These are phyloP conservation scores for Gnathonemus longibarbis DNA, from an alignment of 2,113 vertebrate genomes.

Conservation along the genomic window DNA sequence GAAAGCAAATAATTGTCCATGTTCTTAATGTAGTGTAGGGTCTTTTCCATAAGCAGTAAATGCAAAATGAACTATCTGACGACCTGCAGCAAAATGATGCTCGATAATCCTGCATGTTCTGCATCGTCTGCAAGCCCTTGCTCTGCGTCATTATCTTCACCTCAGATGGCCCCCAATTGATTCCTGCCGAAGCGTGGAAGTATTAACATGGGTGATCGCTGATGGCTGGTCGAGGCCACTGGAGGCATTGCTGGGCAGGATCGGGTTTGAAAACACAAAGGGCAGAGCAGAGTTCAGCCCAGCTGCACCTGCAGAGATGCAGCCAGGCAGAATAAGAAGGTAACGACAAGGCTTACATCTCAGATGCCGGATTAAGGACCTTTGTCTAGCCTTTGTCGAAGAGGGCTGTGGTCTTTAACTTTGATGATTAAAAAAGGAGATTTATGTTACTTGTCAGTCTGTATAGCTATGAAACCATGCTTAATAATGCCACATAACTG, in stretches of 20 bases:
- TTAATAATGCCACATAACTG: neutral
- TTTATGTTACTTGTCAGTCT: neutral
- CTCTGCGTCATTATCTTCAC: neutral
- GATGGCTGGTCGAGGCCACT: neutral
- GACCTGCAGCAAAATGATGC: neutral
- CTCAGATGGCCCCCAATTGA: neutral
- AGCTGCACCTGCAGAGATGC: conserved; percentile 24
- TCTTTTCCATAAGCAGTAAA: neutral
- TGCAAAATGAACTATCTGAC: neutral
- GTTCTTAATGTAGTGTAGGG: neutral
- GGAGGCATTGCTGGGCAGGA: conserved; percentile 17
- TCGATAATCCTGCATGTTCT: neutral
- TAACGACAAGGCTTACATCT: neutral
- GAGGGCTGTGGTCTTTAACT: neutral
- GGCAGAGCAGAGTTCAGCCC: conserved; percentile 19
- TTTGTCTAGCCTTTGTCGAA: neutral
- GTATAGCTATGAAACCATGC: neutral
- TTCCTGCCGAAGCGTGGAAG: neutral
- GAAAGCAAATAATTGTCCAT: neutral
- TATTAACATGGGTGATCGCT: neutral
- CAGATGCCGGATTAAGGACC: neutral
- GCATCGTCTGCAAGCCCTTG: neutral
- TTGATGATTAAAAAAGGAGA: neutral
- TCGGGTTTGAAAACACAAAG: conserved; percentile 21
- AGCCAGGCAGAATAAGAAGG: conserved; percentile 10